phyloP scores from a whole-genome alignment of 1,140 invertebrate species.

The Trichogramma pretiosum region DNA sequence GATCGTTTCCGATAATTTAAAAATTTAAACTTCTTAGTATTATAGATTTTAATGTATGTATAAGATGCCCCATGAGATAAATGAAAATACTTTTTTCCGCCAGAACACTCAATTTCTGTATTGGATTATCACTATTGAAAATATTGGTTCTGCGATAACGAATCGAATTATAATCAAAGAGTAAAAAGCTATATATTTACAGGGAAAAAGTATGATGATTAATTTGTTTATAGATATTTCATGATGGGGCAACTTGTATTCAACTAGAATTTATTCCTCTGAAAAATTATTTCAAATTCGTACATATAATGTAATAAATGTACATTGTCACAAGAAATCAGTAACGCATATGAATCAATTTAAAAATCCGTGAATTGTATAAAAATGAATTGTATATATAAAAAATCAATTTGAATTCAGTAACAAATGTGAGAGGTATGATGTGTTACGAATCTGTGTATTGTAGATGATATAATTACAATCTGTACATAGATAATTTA shows the following conservation, averaged over 20 bases:
- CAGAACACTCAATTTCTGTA: too few relatives aligned
- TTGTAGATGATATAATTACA: constrained; percentile 31
- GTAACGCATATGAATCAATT: constrained; percentile 1
- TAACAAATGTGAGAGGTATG: neutral
- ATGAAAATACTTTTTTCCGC: too few relatives aligned
- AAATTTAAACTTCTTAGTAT: constrained; percentile 30
- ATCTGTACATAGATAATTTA: constrained; percentile 32
- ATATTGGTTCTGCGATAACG: neutral
- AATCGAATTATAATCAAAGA: neutral
- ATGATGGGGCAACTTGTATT: constrained; percentile 15
- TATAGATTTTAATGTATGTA: constrained; percentile 25
- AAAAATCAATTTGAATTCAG: too few relatives aligned
- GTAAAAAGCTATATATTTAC: neutral
- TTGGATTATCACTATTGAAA: too few relatives aligned
- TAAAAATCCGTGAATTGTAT: constrained; percentile 12
- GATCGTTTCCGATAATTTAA: constrained; percentile 27
- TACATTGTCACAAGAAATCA: constrained; percentile 2
- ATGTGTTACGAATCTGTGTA: constrained; percentile 8
- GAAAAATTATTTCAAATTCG: constrained; percentile 3
- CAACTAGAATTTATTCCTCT: constrained; percentile 9
- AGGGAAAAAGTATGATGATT: neutral
- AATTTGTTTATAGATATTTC: constrained; percentile 3
- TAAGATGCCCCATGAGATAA: constrained; percentile 15
- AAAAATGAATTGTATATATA: constrained; percentile 4
- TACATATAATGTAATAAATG: constrained; percentile 16